phyloP scores from a whole-genome alignment of 2,888 invertebrate genomes.

The Dryadula phaetusa region DNA sequence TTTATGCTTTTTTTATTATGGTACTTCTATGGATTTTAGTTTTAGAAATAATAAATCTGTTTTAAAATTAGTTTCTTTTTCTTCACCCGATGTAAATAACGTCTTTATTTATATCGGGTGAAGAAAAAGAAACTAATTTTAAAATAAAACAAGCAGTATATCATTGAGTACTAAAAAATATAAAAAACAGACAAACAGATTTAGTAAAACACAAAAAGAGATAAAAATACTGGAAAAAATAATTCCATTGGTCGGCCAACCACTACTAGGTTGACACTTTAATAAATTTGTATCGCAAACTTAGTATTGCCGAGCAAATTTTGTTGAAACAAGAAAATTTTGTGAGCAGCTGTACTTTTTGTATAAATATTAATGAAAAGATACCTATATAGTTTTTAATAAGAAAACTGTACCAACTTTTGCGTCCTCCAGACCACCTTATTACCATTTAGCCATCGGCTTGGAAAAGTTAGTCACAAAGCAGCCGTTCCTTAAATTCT shows the following conservation, averaged over 20 bases:
- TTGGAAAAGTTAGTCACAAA: conserved; percentile 33
- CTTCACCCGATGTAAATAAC: too few relatives aligned
- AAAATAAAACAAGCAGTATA: too few relatives aligned
- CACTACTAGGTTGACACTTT: conserved; percentile 1
- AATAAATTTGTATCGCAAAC: conserved; percentile 1
- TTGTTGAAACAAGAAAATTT: conserved; percentile 18
- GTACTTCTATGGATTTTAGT: too few relatives aligned
- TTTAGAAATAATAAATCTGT: too few relatives aligned
- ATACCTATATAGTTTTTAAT: conserved; percentile 19
- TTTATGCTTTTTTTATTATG: too few relatives aligned
- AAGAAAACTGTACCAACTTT: conserved; percentile 24
- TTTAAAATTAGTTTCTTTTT: too few relatives aligned
- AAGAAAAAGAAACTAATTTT: too few relatives aligned
- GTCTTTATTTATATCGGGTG: too few relatives aligned
- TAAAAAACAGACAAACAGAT: too few relatives aligned
- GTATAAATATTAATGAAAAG: conserved; percentile 3
- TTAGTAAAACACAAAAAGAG: not conserved
- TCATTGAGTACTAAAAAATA: too few relatives aligned
- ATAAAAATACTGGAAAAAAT: not conserved
- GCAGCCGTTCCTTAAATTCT: conserved; percentile 24
- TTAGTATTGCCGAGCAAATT: not conserved
- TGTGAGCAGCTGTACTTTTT: conserved; percentile 1
- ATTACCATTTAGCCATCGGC: conserved; percentile 24
- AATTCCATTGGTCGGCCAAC: not conserved
- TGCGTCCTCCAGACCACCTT: conserved; percentile 14